These are phyloP conservation scores for Corythornis vintsioides DNA, from an alignment of 2,113 vertebrate genomes.

Conservation along the genomic window DNA sequence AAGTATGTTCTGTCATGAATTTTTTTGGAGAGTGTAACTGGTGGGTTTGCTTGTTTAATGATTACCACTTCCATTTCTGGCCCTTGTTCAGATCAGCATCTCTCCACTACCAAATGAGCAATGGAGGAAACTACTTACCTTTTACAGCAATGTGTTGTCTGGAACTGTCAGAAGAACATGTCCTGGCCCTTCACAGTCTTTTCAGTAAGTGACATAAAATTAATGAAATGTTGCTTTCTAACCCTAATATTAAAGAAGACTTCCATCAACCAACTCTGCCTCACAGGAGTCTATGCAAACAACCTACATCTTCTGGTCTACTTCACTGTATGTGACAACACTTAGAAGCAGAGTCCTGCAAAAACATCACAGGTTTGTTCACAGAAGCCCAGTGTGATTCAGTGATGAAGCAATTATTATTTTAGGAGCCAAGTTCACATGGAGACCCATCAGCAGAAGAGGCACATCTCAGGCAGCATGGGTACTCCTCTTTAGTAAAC, in stretches of 20 bases:
- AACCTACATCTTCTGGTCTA: neutral
- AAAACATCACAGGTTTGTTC: neutral
- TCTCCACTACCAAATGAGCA: neutral
- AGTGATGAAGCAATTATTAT: neutral
- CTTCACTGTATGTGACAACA: neutral
- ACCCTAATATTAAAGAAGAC: neutral
- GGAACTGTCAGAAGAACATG: neutral
- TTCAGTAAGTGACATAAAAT: neutral
- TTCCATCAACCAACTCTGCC: neutral
- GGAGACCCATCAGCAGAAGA: neutral
- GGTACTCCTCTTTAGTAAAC: neutral
- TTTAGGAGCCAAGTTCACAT: neutral
- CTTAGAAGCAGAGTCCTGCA: neutral
- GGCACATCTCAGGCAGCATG: neutral
- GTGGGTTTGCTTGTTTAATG: constrained; percentile 56
- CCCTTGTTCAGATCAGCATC: constrained; percentile 16
- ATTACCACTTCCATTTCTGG: constrained; percentile 53
- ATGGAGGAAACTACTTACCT: constrained; percentile 14
- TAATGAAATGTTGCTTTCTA: neutral
- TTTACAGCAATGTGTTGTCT: neutral
- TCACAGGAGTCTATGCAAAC: neutral
- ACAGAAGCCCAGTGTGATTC: neutral
- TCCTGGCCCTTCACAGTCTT: neutral
- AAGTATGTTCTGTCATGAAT: neutral
- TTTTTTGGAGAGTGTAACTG: neutral